These are phyloP conservation scores for Chaetodon trifasciatus DNA, from an alignment of 2,797 vertebrate species.

Conservation along the genomic window DNA sequence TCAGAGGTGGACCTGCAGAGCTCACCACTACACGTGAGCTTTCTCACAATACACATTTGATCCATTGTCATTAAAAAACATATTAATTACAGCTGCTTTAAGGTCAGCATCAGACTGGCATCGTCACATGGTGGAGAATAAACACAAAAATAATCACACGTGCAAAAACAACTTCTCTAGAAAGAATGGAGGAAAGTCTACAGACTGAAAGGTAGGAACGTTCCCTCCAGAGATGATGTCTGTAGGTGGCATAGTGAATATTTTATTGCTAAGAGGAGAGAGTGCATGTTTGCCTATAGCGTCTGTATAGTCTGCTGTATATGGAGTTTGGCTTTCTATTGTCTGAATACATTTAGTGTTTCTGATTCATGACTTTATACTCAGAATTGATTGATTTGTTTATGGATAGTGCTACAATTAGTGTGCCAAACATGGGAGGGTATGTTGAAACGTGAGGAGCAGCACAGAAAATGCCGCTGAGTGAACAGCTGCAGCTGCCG, in stretches of 20 bases:
- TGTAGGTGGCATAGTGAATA: slow-evolving; percentile 22
- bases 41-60: slow-evolving; percentile 7
- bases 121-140: background rate
- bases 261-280: slow-evolving; percentile 17
- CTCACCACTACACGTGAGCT: background rate
- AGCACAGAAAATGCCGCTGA: background rate
- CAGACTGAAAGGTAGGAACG: slow-evolving; percentile 13
- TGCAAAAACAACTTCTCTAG: background rate
- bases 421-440: background rate
- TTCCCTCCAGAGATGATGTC: slow-evolving; percentile 9
- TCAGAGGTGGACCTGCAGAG: background rate
- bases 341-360: background rate
- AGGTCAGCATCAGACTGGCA: no score
- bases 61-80: background rate
- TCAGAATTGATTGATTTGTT: background rate
- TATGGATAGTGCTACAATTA: background rate
- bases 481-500: background rate
- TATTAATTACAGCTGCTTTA: background rate
- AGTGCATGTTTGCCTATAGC: background rate
- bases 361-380: background rate
- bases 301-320: background rate
- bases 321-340: background rate
- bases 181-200: background rate
- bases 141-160: background rate
- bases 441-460: background rate